Evolutionary conservation across 2,888 invertebrate genomes (phyloP).

Genomic region (Volucella bombylans): DNA sequence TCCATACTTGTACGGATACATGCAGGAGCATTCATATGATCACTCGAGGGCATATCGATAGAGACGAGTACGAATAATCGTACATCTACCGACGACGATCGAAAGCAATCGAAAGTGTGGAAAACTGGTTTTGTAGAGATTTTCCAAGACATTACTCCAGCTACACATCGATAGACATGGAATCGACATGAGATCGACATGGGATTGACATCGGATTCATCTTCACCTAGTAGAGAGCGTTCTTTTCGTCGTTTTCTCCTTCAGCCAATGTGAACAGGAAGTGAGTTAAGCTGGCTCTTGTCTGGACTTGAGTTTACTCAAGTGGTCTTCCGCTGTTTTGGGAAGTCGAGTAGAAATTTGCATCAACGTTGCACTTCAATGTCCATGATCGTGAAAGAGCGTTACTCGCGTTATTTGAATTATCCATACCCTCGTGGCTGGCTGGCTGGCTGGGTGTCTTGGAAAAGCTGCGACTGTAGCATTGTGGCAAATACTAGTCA

Average conservation of each 20-base stretch:
- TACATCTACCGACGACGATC: background rate
- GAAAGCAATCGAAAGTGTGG: slow-evolving; percentile 43
- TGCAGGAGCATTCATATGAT: background rate
- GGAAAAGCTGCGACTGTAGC: slow-evolving; percentile 9
- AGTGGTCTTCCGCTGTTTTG: slow-evolving; percentile 54
- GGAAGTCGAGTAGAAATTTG: slow-evolving; percentile 51
- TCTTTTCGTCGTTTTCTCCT: slow-evolving; percentile 10
- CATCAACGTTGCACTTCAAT: slow-evolving; percentile 44
- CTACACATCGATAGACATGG: background rate
- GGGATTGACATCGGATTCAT: slow-evolving; percentile 46
- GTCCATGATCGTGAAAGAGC: slow-evolving; percentile 34
- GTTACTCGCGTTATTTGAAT: background rate
- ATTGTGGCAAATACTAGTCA: slow-evolving; percentile 38
- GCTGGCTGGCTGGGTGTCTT: slow-evolving; percentile 9
- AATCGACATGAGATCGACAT: slow-evolving; percentile 25
- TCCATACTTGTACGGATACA: background rate
- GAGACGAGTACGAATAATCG: slow-evolving; percentile 4
- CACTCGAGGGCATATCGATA: slow-evolving; percentile 21
- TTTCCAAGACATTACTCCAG: slow-evolving; percentile 28
- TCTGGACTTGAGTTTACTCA: slow-evolving; percentile 40
- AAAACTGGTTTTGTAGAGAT: slow-evolving; percentile 44
- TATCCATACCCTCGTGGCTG: background rate
- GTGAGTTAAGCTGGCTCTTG: slow-evolving; percentile 30
- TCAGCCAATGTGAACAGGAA: slow-evolving; percentile 40
- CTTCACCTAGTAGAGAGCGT: slow-evolving; percentile 55